These are phyloP conservation scores for Formica selysi DNA, from an alignment of 1,140 invertebrate species.

Conservation along the genomic window DNA sequence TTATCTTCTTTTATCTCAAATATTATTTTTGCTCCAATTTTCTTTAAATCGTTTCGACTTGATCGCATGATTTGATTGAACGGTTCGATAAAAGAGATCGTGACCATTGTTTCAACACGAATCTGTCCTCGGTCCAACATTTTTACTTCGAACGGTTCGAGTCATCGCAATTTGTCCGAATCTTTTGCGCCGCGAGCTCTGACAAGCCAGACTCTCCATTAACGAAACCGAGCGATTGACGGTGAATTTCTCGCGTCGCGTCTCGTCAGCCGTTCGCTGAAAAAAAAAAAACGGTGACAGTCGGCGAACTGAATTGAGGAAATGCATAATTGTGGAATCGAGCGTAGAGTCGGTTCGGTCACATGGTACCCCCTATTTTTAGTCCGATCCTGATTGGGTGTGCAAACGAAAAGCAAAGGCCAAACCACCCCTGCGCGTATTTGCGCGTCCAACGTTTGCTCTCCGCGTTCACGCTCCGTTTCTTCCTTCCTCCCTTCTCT, in stretches of 20 bases:
- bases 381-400: constrained; percentile 50
- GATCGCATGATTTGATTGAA: no score
- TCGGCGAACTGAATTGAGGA: constrained; percentile 16
- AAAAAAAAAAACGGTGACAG: constrained; percentile 15
- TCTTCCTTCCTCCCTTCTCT: not conserved
- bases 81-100: no score
- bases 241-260: constrained; percentile 4
- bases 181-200: no score
- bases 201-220: not conserved
- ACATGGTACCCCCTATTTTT: constrained; percentile 51
- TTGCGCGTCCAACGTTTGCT: constrained; percentile 55
- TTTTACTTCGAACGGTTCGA: no score
- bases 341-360: constrained; percentile 41
- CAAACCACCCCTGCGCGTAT: constrained; percentile 8
- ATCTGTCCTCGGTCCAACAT: no score
- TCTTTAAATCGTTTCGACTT: no score
- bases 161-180: no score
- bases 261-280: not conserved
- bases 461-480: constrained; percentile 29
- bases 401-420: constrained; percentile 55
- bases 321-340: constrained; percentile 67
- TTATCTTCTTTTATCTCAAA: no score
- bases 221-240: constrained; percentile 12
- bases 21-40: no score
- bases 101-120: no score